A percentile compares a stretch with the other conserved stretches of the same genome.
These are phyloP conservation scores for Gobius niger DNA, from an alignment of 2,113 vertebrate species.

Conservation along the genomic window DNA sequence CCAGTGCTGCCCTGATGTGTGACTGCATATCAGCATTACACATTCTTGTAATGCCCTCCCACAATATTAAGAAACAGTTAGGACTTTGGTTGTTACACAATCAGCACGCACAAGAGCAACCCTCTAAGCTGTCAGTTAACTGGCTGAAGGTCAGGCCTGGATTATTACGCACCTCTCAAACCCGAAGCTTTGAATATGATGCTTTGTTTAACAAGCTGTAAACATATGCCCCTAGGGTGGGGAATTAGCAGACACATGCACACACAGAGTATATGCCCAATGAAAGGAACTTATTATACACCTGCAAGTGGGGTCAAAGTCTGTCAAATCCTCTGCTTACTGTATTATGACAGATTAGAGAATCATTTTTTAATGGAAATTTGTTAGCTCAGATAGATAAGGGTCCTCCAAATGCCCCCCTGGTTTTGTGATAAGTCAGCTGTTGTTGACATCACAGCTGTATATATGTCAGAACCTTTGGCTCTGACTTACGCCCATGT, in stretches of 20 bases:
- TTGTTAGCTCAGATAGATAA: constrained; percentile 77
- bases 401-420: constrained; percentile 43
- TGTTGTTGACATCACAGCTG: constrained; percentile 84
- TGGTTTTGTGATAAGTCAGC: constrained; percentile 90
- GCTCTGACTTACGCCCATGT: constrained; percentile 79
- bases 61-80: constrained; percentile 77
- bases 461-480: constrained; percentile 83
- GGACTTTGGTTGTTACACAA: constrained; percentile 80
- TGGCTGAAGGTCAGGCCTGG: constrained; percentile 81
- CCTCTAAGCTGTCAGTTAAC: constrained; percentile 87
- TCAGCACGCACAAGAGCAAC: constrained; percentile 52
- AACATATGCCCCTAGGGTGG: constrained; percentile 84
- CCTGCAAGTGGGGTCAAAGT: constrained; percentile 91
- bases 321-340: constrained; percentile 89
- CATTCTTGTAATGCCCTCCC: too few species aligned
- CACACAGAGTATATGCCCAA: constrained; percentile 77
- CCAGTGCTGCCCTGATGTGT: too few species aligned
- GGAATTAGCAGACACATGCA: constrained; percentile 76
- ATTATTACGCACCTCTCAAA: constrained; percentile 82
- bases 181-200: constrained; percentile 84
- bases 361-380: constrained; percentile 91
- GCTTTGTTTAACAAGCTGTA: constrained; percentile 86
- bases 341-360: constrained; percentile 95
- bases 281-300: constrained; percentile 91
- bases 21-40: too few species aligned